phyloP scores from a whole-genome alignment of 2,888 invertebrate genomes.

The Zele albiditarsus region DNA sequence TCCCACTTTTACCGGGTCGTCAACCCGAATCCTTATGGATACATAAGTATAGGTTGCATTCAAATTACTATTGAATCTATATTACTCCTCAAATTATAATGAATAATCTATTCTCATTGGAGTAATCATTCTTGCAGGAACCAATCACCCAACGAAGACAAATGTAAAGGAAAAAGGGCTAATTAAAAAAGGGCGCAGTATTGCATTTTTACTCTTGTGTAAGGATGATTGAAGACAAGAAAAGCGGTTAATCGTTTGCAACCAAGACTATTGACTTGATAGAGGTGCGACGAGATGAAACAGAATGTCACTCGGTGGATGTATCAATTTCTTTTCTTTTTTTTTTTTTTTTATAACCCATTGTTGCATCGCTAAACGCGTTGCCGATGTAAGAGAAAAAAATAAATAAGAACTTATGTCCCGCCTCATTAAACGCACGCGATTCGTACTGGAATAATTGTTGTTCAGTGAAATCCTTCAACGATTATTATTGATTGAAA shows the following conservation, averaged over 20 bases:
- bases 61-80: slow-evolving; percentile 6
- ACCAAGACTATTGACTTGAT: slow-evolving; percentile 13
- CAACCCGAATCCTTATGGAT: slow-evolving; percentile 8
- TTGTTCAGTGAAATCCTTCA: not conserved
- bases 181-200: slow-evolving; percentile 23
- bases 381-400: slow-evolving; percentile 7
- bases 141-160: slow-evolving; percentile 4
- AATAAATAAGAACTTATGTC: slow-evolving; percentile 13
- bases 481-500: not conserved
- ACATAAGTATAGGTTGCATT: slow-evolving; percentile 2
- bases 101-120: not conserved
- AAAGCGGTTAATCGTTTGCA: slow-evolving; percentile 21
- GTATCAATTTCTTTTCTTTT: slow-evolving; percentile 29
- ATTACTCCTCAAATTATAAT: not conserved
- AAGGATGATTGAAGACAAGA: slow-evolving; percentile 23
- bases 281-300: slow-evolving; percentile 21
- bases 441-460: slow-evolving; percentile 20
- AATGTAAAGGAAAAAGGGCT: not conserved
- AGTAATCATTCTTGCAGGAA: slow-evolving; percentile 16
- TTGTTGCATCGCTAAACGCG: slow-evolving; percentile 23
- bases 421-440: slow-evolving; percentile 41
- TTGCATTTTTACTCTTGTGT: slow-evolving; percentile 20
- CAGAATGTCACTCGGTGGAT: slow-evolving; percentile 4
- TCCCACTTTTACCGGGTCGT: slow-evolving; percentile 30
- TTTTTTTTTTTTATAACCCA: slow-evolving; percentile 30